Base-by-base conservation (phyloP, 2,888 invertebrate species). In the Pyrocoelia pectoralis region DNA sequence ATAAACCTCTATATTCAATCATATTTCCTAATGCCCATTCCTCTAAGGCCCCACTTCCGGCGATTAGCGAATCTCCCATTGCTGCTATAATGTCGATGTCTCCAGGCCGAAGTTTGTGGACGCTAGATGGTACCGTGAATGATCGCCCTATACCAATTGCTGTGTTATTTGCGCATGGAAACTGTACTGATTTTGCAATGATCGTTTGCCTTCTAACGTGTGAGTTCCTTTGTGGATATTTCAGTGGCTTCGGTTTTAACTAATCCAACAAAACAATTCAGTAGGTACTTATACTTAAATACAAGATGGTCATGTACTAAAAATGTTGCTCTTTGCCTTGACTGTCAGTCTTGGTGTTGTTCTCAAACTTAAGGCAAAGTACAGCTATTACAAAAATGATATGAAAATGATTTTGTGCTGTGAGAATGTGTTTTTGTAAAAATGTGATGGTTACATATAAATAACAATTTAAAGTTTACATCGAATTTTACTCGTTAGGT, bases 1-100 rank as follows among this genome's bases (percentile, higher is more conserved):
- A 91, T 1, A 91, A 88, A 0, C 91, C 91, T 53, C 91, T 81
- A 67, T 90, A 87, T 76, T 91, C 91, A 65, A 91, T 87, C 72
- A 91, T 87, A 0, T 90, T 89, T 1, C 91, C 90, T 1, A 90
- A 79, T 0, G 91, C 90, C 73, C 84, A 90, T 76, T 90, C 89
- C 68, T 90, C 90, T 68, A 90, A 77, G 0, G 91, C 91, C 0
- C 91, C 91, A 70, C 88, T 91, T 29, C 88, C 91, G 1, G 91
- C 90, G 1, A 90, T 87, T 68, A 91, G 76, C 0, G 90, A 90
- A 77, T 91, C 91, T 0, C 91, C 91, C 68, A 91, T 84, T 0
- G 90, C 90, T 0, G 87, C 91, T 10, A 91, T 84, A 29, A 91
- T 88, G 69, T 90, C 89, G 50, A 91, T 88, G 70, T 87, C 87